Evolutionary conservation across 2,888 invertebrate genomes (phyloP).

Genomic region (Uropetala carovei): DNA sequence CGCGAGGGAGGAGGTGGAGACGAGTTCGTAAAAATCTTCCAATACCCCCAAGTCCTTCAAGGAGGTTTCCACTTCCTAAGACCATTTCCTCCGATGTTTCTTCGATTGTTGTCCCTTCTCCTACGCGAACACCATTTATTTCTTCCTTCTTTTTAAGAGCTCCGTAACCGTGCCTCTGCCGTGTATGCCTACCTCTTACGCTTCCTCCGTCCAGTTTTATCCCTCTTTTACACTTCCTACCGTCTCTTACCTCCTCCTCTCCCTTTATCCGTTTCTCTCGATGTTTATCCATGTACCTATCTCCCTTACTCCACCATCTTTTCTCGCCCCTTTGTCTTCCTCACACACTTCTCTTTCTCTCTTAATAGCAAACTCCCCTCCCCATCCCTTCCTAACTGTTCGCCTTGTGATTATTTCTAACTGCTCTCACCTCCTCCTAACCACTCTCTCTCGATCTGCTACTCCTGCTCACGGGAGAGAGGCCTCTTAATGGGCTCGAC

Average conservation of each 20-base stretch:
- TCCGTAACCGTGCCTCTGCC: neutral
- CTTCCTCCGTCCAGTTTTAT: neutral
- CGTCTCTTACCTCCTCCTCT: neutral
- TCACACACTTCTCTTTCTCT: neutral
- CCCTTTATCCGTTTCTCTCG: neutral
- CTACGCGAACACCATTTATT: neutral
- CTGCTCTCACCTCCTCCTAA: neutral
- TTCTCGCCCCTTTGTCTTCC: neutral
- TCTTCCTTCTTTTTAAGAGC: neutral
- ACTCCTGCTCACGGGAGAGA: neutral
- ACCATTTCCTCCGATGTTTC: neutral
- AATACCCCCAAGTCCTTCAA: neutral
- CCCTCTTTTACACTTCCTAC: neutral
- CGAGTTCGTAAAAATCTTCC: neutral
- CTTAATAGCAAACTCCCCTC: neutral
- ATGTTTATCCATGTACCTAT: neutral
- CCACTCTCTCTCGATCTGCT: neutral
- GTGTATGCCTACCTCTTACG: neutral
- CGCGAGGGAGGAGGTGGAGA: neutral
- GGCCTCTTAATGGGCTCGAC: neutral
- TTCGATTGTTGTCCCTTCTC: neutral
- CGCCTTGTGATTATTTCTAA: neutral
- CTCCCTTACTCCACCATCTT: neutral
- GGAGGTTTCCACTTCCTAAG: neutral
- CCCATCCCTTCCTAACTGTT: neutral